Percentiles rank a stretch among this genome's conserved stretches.
phyloP scores from a whole-genome alignment of 2,797 vertebrate genomes.

The Amazona ochrocephala region DNA sequence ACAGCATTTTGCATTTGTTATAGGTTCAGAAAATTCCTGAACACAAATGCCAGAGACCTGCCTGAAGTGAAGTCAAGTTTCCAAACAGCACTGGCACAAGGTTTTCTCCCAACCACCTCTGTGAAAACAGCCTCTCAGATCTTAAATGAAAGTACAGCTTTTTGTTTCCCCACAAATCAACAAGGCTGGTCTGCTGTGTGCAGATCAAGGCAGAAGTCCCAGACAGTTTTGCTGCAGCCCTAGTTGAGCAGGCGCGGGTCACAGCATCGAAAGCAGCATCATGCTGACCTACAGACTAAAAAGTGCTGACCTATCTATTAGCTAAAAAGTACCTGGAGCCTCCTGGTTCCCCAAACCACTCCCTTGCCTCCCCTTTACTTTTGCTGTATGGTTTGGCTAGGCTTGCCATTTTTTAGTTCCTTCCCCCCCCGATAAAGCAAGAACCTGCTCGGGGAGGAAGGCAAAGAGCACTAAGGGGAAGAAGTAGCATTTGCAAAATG shows the following conservation, averaged over 20 bases:
- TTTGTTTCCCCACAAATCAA: background rate
- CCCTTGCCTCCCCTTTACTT: background rate
- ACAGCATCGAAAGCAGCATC: background rate
- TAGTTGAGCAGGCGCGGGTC: background rate
- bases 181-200: background rate
- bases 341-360: background rate
- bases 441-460: background rate
- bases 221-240: background rate
- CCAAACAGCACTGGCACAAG: background rate
- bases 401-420: background rate
- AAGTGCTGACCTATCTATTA: background rate
- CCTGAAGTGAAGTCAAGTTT: background rate
- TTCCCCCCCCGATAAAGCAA: background rate
- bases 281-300: rapidly evolving
- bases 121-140: background rate
- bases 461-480: background rate
- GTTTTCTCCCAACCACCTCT: background rate
- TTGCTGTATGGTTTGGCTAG: background rate
- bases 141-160: background rate
- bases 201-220: background rate
- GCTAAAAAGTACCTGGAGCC: background rate
- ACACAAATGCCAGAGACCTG: background rate
- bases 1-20: background rate
- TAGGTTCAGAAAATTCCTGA: background rate
- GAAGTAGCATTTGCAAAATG: background rate